Evolutionary conservation across 30 jellyfish, hydroid and myxozoan genomes (phyloP).

Genomic region (Aurelia coerulea): DNA sequence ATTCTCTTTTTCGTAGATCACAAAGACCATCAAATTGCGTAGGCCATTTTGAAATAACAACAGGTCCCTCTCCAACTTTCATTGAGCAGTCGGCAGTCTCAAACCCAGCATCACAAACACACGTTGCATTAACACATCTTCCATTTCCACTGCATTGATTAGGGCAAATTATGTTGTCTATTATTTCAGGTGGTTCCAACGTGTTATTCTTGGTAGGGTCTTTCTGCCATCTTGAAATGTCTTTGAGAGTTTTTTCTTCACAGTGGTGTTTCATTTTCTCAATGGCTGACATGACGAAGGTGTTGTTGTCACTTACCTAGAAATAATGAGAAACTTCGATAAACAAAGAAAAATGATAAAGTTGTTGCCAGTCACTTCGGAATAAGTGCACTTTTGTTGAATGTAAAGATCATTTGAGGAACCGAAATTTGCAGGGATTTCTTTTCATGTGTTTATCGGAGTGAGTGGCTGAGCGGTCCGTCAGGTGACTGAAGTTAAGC

Average conservation of each 20-base stretch:
- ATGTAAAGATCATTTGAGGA: too few relatives aligned
- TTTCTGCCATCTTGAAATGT: constrained; percentile 62
- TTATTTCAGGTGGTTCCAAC: constrained; percentile 77
- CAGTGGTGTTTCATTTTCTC: constrained; percentile 52
- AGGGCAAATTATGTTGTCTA: constrained; percentile 81
- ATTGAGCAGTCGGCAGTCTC: constrained; percentile 88
- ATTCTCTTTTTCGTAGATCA: constrained; percentile 80
- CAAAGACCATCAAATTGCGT: constrained; percentile 70
- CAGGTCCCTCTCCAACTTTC: constrained; percentile 62
- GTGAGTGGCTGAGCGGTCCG: too few relatives aligned
- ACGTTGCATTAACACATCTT: constrained; percentile 83
- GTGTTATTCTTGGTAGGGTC: constrained; percentile 72
- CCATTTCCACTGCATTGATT: constrained; percentile 91
- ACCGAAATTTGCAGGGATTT: too few relatives aligned
- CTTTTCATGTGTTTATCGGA: too few relatives aligned
- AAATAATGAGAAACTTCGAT: neutral
- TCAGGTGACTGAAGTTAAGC: too few relatives aligned
- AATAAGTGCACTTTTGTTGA: too few relatives aligned
- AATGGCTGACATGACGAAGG: constrained; percentile 69
- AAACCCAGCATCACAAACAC: constrained; percentile 73
- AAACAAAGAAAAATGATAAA: neutral
- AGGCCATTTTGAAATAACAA: constrained; percentile 46
- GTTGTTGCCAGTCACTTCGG: too few relatives aligned
- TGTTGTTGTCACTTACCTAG: constrained; percentile 63
- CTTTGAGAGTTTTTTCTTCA: constrained; percentile 73